Percentiles rank a stretch among this genome's conserved stretches.
phyloP scores from a whole-genome alignment of 2,888 invertebrate genomes.

The Cephus runcator region DNA sequence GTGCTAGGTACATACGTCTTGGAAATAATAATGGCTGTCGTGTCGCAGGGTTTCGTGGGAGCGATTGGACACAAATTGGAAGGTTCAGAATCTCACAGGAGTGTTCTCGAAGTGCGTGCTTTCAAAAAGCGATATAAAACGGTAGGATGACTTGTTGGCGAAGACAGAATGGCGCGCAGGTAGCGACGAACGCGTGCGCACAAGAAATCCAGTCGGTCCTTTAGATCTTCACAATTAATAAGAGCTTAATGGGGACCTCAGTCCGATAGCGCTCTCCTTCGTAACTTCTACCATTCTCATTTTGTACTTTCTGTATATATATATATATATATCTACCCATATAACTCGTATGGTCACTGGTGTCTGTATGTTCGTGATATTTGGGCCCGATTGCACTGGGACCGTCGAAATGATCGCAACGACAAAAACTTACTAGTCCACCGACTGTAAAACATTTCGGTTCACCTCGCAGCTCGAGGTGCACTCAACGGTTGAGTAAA shows the following conservation, averaged over 20 bases:
- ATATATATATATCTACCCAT: too few species aligned
- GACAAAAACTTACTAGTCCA: not conserved
- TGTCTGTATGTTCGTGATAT: too few species aligned
- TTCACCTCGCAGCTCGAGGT: slow-evolving; percentile 40
- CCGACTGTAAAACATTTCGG: slow-evolving; percentile 46
- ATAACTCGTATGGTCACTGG: too few species aligned
- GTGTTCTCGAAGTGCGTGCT: not conserved
- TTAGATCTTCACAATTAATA: slow-evolving; percentile 64
- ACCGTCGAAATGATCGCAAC: not conserved
- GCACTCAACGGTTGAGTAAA: slow-evolving; percentile 49
- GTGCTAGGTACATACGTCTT: too few species aligned
- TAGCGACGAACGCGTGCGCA: slow-evolving; percentile 30
- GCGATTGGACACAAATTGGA: slow-evolving; percentile 16
- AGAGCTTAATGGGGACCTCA: slow-evolving; percentile 62
- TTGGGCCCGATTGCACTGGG: too few species aligned
- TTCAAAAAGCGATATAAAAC: too few species aligned
- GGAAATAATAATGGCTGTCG: too few species aligned
- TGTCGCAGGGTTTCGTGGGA: too few species aligned
- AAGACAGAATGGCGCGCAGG: slow-evolving; percentile 57
- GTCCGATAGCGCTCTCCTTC: slow-evolving; percentile 48
- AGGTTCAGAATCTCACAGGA: slow-evolving; percentile 15
- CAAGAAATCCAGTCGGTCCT: slow-evolving; percentile 61
- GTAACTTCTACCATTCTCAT: not conserved
- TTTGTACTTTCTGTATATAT: too few species aligned
- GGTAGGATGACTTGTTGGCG: too few species aligned